Evolutionary conservation across 2,888 invertebrate genomes (phyloP).

Genomic region (Hydropsyche betteni): DNA sequence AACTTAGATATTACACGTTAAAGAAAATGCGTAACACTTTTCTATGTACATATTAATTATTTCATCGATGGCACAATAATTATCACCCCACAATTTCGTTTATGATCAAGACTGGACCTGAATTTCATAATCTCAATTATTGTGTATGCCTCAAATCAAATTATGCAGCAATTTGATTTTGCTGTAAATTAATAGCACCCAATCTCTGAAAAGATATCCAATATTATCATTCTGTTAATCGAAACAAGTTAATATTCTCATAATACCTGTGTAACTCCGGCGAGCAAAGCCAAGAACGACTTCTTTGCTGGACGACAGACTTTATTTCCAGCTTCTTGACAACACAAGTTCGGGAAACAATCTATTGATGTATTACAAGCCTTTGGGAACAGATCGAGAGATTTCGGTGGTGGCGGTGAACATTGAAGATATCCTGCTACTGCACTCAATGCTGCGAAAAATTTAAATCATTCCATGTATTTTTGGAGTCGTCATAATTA

Average conservation of each 20-base stretch:
- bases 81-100: too few relatives aligned
- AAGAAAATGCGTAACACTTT: too few relatives aligned
- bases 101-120: too few relatives aligned
- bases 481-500: background rate
- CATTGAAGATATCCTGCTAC: slow-evolving; percentile 77
- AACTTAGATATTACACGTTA: too few relatives aligned
- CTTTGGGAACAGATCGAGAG: slow-evolving; percentile 76
- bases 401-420: slow-evolving; percentile 73
- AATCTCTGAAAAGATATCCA: slow-evolving; percentile 22
- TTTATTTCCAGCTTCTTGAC: slow-evolving; percentile 77
- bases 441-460: slow-evolving; percentile 60
- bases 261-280: slow-evolving; percentile 69
- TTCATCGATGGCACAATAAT: too few relatives aligned
- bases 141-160: too few relatives aligned
- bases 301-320: slow-evolving; percentile 79
- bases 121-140: too few relatives aligned
- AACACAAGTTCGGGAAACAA: slow-evolving; percentile 83
- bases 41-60: too few relatives aligned
- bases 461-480: background rate
- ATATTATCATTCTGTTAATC: too few relatives aligned
- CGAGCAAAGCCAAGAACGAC: slow-evolving; percentile 73
- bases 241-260: background rate
- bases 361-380: slow-evolving; percentile 75
- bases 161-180: slow-evolving; percentile 12
- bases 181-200: slow-evolving; percentile 8